Evolutionary conservation across 2,797 vertebrate species (phyloP).

Genomic region (Melanogrammus aeglefinus): DNA sequence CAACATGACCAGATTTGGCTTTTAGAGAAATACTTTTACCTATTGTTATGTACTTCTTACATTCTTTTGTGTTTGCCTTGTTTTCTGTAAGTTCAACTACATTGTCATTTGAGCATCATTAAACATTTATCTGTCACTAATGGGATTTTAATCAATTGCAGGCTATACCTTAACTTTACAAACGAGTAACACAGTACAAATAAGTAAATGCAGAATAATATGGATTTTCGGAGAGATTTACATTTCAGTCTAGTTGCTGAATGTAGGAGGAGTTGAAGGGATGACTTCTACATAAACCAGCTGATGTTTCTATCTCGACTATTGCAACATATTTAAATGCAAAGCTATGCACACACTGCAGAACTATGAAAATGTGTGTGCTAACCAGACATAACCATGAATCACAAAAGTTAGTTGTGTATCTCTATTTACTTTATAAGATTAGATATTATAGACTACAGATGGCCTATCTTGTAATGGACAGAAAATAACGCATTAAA

Average conservation of each 20-base stretch:
- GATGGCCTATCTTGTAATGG: background rate
- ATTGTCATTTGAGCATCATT: background rate
- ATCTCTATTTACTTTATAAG: background rate
- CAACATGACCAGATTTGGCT: background rate
- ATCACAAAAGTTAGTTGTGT: background rate
- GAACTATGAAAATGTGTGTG: background rate
- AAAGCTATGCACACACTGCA: background rate
- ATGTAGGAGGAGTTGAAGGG: background rate
- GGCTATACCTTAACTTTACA: background rate
- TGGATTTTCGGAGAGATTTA: background rate
- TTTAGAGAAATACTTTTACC: background rate
- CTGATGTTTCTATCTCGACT: background rate
- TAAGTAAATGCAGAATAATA: background rate
- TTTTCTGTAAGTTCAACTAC: background rate
- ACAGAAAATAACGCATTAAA: background rate
- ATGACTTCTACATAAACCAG: background rate
- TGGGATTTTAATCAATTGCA: background rate
- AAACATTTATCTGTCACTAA: background rate
- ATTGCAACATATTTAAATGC: background rate
- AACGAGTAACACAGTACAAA: background rate
- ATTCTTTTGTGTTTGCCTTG: background rate
- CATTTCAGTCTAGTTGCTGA: background rate
- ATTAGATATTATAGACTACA: background rate
- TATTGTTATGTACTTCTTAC: background rate
- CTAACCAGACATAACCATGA: background rate